phyloP scores from a whole-genome alignment of 1,140 invertebrate genomes.

The Zaprionus taronus region DNA sequence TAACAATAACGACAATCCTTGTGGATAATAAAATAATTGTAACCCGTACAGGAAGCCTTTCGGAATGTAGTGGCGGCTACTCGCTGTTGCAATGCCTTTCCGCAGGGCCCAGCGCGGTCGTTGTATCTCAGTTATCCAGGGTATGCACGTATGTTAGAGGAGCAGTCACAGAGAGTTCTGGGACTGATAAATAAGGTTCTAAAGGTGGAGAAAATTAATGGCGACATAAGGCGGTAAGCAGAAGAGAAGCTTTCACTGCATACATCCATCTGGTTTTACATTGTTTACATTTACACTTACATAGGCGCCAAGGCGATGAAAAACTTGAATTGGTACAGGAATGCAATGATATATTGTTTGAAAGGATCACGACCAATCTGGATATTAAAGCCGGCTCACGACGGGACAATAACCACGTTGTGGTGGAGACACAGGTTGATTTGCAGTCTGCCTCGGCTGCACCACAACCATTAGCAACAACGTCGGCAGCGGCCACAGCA shows the following conservation, averaged over 20 bases:
- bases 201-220: slow-evolving; percentile 86
- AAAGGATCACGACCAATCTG: slow-evolving; percentile 90
- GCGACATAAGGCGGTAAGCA: slow-evolving; percentile 85
- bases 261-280: not conserved
- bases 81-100: slow-evolving; percentile 88
- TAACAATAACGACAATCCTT: not conserved
- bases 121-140: slow-evolving; percentile 89
- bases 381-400: slow-evolving; percentile 88
- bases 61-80: slow-evolving; percentile 86
- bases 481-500: not conserved
- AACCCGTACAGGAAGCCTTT: slow-evolving; percentile 49
- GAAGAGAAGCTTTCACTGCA: not conserved
- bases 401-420: slow-evolving; percentile 86
- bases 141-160: slow-evolving; percentile 87
- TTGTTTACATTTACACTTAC: not conserved
- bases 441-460: slow-evolving; percentile 79
- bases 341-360: slow-evolving; percentile 92
- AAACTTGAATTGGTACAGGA: slow-evolving; percentile 91
- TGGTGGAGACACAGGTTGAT: slow-evolving; percentile 83
- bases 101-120: slow-evolving; percentile 88
- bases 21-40: not conserved
- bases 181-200: slow-evolving; percentile 86
- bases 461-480: slow-evolving; percentile 31
- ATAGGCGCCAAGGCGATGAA: slow-evolving; percentile 87
- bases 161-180: slow-evolving; percentile 86